phyloP scores from a whole-genome alignment of 2,797 vertebrate species.

The Loriculus beryllinus region DNA sequence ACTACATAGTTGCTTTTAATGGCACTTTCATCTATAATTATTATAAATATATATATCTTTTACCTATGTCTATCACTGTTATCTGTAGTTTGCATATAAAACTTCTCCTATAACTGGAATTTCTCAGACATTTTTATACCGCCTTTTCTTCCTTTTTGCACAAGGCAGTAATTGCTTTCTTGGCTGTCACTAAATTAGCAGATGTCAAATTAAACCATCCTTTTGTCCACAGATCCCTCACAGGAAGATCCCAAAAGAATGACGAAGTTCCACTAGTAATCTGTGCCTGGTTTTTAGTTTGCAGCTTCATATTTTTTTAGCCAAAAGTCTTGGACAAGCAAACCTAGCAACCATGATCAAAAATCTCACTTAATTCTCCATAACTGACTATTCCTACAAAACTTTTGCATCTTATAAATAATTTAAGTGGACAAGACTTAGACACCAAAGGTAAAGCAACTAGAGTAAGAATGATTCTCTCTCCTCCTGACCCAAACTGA shows the following conservation, averaged over 20 bases:
- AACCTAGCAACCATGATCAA: background rate
- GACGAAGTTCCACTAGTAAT: background rate
- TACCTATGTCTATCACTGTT: background rate
- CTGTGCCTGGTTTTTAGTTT: background rate
- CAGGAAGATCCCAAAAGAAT: background rate
- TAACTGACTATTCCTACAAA: background rate
- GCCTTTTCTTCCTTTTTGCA: background rate
- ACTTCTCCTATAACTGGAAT: background rate
- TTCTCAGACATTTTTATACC: background rate
- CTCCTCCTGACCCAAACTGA: conserved; percentile 4
- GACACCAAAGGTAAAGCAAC: background rate
- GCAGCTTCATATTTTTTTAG: background rate
- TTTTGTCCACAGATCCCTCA: background rate
- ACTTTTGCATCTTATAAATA: background rate
- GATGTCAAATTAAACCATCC: conserved; percentile 1
- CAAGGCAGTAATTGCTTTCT: background rate
- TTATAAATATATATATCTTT: background rate
- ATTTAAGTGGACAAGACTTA: background rate
- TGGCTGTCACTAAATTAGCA: background rate
- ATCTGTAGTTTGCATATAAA: background rate
- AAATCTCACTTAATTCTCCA: background rate
- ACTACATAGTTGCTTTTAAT: background rate
- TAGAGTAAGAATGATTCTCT: background rate
- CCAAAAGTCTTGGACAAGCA: background rate
- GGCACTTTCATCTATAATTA: background rate